phyloP scores from a whole-genome alignment of 2,113 vertebrate species.

The Ceyx cyanopectus region DNA sequence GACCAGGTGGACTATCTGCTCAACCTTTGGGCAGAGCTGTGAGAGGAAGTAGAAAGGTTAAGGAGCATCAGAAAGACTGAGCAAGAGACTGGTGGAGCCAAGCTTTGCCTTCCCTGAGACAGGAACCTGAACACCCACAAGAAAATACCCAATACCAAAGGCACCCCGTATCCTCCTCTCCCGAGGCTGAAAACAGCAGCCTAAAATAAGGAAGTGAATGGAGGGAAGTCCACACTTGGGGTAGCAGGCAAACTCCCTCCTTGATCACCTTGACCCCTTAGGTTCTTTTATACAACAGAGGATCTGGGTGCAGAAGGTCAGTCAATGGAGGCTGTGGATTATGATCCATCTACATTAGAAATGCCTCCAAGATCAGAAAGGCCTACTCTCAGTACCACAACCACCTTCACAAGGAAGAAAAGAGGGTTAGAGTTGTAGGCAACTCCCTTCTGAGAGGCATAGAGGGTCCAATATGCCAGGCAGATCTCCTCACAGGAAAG shows the following conservation, averaged over 20 bases:
- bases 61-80: neutral
- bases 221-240: neutral
- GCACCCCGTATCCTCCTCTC: neutral
- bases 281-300: neutral
- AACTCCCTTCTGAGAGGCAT: neutral
- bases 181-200: neutral
- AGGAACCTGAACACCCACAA: neutral
- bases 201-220: neutral
- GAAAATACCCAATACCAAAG: neutral
- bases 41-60: neutral
- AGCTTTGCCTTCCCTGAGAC: neutral
- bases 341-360: neutral
- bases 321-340: neutral
- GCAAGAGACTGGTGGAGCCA: neutral
- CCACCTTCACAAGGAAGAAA: neutral
- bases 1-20: neutral
- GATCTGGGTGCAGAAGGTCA: neutral
- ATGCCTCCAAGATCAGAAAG: neutral
- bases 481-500: neutral
- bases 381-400: neutral
- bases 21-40: neutral
- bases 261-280: neutral
- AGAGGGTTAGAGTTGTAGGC: neutral
- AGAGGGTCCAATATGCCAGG: neutral
- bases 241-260: neutral